phyloP scores from a whole-genome alignment of 2,888 invertebrate species.

The Limnephilus marmoratus region DNA sequence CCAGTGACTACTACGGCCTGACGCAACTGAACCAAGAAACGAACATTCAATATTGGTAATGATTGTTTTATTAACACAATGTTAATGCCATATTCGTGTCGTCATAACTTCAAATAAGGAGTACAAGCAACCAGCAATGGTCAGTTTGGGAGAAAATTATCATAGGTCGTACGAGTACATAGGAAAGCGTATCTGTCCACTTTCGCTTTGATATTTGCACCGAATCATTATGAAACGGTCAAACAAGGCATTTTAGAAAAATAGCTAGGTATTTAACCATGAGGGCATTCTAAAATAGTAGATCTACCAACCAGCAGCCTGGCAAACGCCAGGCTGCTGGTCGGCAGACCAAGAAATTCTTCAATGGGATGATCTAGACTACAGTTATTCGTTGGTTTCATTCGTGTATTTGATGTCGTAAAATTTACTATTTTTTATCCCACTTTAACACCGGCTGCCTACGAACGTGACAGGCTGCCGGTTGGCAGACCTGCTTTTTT shows the following conservation, averaged over 20 bases:
- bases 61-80: neutral
- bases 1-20: neutral
- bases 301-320: too few relatives aligned
- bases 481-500: too few relatives aligned
- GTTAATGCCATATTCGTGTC: constrained; percentile 7
- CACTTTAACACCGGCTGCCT: too few relatives aligned
- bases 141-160: neutral
- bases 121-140: neutral
- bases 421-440: too few relatives aligned
- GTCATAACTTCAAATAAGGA: neutral
- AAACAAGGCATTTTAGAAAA: neutral
- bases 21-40: neutral
- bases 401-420: too few relatives aligned
- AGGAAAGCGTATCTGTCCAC: neutral
- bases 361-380: too few relatives aligned
- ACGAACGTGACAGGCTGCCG: too few relatives aligned
- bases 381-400: too few relatives aligned
- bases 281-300: too few relatives aligned
- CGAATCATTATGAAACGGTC: neutral
- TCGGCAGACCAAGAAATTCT: too few relatives aligned
- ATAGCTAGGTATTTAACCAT: neutral
- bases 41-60: neutral
- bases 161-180: neutral
- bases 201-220: neutral
- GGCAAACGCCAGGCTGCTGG: too few relatives aligned